phyloP scores from a whole-genome alignment of 2,888 invertebrate genomes.

The Cosmorhoe ocellata region DNA sequence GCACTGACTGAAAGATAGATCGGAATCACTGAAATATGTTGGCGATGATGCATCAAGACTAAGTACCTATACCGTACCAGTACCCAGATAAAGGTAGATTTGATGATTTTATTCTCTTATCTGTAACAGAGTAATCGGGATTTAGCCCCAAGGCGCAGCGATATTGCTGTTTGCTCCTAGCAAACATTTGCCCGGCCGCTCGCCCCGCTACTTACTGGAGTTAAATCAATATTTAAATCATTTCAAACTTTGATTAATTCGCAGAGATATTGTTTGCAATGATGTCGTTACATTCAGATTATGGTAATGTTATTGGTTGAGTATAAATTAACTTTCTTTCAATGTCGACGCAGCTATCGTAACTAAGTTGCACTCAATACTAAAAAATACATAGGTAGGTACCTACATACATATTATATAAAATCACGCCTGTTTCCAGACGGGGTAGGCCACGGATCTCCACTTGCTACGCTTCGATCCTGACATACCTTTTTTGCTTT shows the following conservation, averaged over 20 bases:
- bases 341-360: too few relatives aligned
- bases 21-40: too few relatives aligned
- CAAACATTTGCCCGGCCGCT: constrained; percentile 69
- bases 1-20: too few relatives aligned
- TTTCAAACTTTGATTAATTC: constrained; percentile 82
- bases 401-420: too few relatives aligned
- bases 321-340: not conserved
- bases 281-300: constrained; percentile 64
- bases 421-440: too few relatives aligned
- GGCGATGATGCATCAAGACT: too few relatives aligned
- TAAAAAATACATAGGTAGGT: too few relatives aligned
- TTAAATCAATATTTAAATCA: constrained; percentile 81
- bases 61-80: too few relatives aligned
- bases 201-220: constrained; percentile 73
- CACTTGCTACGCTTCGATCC: too few relatives aligned
- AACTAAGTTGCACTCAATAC: too few relatives aligned
- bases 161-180: constrained; percentile 75
- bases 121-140: constrained; percentile 36
- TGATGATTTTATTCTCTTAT: not conserved
- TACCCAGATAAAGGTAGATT: not conserved
- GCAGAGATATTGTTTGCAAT: constrained; percentile 74
- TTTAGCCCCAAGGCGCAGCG: constrained; percentile 65
- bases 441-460: too few relatives aligned
- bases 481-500: too few relatives aligned
- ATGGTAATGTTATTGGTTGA: constrained; percentile 38